These are phyloP conservation scores for Neopipo cinnamomea DNA, from an alignment of 2,113 vertebrate genomes.

Conservation along the genomic window DNA sequence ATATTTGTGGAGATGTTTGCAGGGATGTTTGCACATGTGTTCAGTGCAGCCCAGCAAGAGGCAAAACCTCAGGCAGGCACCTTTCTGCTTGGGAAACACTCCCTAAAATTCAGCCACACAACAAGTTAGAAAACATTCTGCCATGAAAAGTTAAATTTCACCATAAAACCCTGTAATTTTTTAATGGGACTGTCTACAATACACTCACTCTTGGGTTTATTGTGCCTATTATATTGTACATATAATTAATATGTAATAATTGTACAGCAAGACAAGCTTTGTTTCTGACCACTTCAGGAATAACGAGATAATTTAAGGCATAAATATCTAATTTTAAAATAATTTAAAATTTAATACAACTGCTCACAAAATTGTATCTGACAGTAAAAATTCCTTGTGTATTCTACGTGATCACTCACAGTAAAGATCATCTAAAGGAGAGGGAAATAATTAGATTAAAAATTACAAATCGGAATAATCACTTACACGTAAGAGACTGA, in stretches of 20 bases:
- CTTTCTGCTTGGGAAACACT: neutral
- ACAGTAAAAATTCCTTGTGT: neutral
- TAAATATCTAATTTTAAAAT: neutral
- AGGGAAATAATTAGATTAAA: neutral
- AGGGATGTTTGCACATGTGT: neutral
- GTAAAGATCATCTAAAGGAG: neutral
- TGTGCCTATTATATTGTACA: too few species aligned
- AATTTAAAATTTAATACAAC: neutral
- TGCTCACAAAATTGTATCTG: neutral
- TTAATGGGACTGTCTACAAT: neutral
- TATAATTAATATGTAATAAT: too few species aligned
- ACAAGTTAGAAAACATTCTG: neutral
- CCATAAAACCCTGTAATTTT: neutral
- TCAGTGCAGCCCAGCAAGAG: neutral
- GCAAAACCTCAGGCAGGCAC: neutral
- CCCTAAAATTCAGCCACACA: accelerated
- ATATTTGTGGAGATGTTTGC: neutral
- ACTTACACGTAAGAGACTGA: neutral
- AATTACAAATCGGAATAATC: neutral
- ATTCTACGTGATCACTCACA: neutral
- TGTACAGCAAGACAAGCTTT: neutral
- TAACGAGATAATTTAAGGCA: neutral
- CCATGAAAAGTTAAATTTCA: neutral
- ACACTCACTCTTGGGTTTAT: neutral
- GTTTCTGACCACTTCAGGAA: neutral